Conservation (phyloP, 2,888 invertebrate species). For the Plagodis pulveraria region DNA sequence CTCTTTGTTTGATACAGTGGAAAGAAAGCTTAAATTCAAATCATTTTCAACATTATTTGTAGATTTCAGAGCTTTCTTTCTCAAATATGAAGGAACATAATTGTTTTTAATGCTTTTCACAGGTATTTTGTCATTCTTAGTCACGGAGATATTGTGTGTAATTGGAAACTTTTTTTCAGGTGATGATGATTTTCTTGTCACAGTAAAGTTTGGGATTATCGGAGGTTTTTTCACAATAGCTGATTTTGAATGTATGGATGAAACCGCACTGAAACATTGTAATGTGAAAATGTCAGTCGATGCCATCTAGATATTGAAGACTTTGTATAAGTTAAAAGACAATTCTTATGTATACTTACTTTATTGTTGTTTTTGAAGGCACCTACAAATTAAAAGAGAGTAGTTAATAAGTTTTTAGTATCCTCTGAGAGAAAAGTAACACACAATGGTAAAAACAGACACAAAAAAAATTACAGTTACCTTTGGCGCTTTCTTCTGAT, state of each 20-base stretch:
- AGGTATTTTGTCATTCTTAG: conserved; percentile 40
- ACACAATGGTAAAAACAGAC: not conserved
- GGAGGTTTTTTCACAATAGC: conserved; percentile 41
- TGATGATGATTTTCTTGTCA: conserved; percentile 22
- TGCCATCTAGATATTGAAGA: conserved; percentile 23
- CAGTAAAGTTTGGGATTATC: too few species aligned
- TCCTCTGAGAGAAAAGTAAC: not conserved
- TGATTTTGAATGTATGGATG: conserved; percentile 49
- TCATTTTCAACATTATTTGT: conserved; percentile 28
- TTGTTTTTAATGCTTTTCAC: conserved; percentile 39
- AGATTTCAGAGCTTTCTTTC: conserved; percentile 33
- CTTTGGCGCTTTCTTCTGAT: conserved; percentile 42
- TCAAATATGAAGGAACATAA: conserved; percentile 55
- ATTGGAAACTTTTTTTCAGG: conserved; percentile 41
- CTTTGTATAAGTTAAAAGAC: not conserved
- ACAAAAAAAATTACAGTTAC: conserved; percentile 34
- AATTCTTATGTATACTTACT: conserved; percentile 43
- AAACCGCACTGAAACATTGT: conserved; percentile 47
- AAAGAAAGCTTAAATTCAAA: conserved; percentile 43
- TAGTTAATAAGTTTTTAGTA: conserved; percentile 5
- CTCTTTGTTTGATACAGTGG: conserved; percentile 25
- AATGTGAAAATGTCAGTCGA: conserved; percentile 16
- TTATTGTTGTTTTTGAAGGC: conserved; percentile 50
- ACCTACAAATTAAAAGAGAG: conserved; percentile 51
- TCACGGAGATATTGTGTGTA: conserved; percentile 20